Percentiles rank a stretch among this genome's conserved stretches.
Conservation (phyloP, 1,140 invertebrate species). For the Cryptotermes secundus region DNA sequence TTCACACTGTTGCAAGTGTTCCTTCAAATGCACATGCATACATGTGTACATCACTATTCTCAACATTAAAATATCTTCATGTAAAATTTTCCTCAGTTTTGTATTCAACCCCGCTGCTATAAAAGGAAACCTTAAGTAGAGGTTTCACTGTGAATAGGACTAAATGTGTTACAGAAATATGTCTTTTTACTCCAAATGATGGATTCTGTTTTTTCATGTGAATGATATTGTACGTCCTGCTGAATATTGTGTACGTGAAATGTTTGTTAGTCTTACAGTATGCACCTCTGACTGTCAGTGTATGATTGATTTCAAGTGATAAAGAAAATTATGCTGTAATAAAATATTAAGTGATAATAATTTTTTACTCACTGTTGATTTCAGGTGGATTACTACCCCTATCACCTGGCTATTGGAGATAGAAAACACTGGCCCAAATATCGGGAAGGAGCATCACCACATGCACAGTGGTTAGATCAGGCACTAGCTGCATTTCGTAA, state of each 20-base stretch:
- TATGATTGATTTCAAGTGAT: background rate
- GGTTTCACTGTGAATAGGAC: too few relatives aligned
- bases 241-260: background rate
- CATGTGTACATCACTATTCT: too few relatives aligned
- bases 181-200: too few relatives aligned
- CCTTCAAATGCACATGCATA: too few relatives aligned
- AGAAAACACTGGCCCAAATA: constrained; percentile 84
- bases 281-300: background rate
- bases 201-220: too few relatives aligned
- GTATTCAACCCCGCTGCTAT: too few relatives aligned
- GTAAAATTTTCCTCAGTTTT: too few relatives aligned
- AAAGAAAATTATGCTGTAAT: background rate
- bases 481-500: constrained; percentile 66
- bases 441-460: constrained; percentile 64
- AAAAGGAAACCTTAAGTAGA: too few relatives aligned
- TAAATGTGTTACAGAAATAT: too few relatives aligned
- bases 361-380: constrained; percentile 50
- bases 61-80: too few relatives aligned
- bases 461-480: constrained; percentile 73
- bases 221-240: too few relatives aligned
- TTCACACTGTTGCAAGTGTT: too few relatives aligned
- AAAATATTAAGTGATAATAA: background rate
- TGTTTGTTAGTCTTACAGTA: background rate
- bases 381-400: constrained; percentile 95
- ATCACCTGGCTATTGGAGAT: constrained; percentile 85